Evolutionary conservation across 2,888 invertebrate genomes (phyloP), one percentile per base, ranked within the genome.

Genomic region (Phyllotreta striolata): DNA sequence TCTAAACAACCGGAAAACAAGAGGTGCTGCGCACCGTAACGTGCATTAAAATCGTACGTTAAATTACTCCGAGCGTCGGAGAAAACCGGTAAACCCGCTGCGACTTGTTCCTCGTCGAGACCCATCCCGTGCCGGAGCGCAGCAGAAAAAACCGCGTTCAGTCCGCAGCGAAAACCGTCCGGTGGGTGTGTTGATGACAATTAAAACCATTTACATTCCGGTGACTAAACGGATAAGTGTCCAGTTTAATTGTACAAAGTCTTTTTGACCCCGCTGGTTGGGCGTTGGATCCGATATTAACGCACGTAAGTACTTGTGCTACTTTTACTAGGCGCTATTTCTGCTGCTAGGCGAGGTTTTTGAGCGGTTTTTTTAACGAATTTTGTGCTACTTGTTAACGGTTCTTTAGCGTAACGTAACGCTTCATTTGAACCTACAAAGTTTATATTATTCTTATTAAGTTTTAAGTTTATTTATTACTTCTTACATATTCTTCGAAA

Each of bases 191-290:
- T 60, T 38, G 7, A 44, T 3, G 47, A 60, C 44, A 38, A 52
- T 52, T 44, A 52, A 7, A 39, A 8, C 44, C 37, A 44, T 51
- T 59, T 41, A 43, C 51, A 35, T 59, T 41, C 24, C 41, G 40
- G 59, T 60, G 60, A 60, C 60, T 60, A 52, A 60, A 44, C 60
- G 52, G 14, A 37, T 51, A 40, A 60, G 60, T 60, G 60, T 12
- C 52, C 44, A 41, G 44, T 43, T 24, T 37, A 24, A 34, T 59
- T 47, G 47, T 52, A 38, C 1, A 3, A 38, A 38, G 34, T 38
- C 35, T 38, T 52, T 52, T 38, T 52, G 52, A 52, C 52, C 52
- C 52, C 13, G 41, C 13, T 46, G 9, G 40, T 62, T 24, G 49
- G 55, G 49, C 10, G 62, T 14, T 55, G 38, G 51, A 46, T 10